phyloP scores from a whole-genome alignment of 2,797 vertebrate species.

The Philypnodon macrostomus region DNA sequence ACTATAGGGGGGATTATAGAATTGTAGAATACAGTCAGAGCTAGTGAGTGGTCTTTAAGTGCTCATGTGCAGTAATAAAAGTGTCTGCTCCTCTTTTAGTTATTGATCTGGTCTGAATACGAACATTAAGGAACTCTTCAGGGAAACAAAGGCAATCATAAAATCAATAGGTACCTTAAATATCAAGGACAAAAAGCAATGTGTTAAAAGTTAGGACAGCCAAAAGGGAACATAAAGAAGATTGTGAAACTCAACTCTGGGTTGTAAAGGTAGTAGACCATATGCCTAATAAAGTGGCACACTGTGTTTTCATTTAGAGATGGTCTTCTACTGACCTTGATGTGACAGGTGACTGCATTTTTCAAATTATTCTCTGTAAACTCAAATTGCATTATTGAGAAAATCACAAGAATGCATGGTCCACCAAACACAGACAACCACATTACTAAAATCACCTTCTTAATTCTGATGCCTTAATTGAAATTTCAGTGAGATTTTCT shows the following conservation, averaged over 20 bases:
- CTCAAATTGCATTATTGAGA: too few species aligned
- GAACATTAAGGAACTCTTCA: slow-evolving; percentile 2
- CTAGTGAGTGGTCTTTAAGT: background rate
- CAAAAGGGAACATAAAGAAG: slow-evolving; percentile 12
- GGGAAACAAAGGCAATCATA: slow-evolving; percentile 8
- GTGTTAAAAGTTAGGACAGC: slow-evolving; percentile 7
- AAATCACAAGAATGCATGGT: too few species aligned
- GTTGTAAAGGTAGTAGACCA: too few species aligned
- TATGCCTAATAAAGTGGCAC: too few species aligned
- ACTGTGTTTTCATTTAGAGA: too few species aligned
- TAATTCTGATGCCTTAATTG: too few species aligned
- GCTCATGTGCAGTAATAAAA: slow-evolving; percentile 1
- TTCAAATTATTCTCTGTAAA: too few species aligned
- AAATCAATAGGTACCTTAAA: slow-evolving; percentile 24
- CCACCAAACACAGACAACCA: too few species aligned
- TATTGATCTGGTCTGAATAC: slow-evolving; percentile 12
- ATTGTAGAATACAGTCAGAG: background rate
- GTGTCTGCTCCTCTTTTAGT: slow-evolving; percentile 5
- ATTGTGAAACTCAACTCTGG: background rate
- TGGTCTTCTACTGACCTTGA: too few species aligned
- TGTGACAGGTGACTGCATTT: too few species aligned
- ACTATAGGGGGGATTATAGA: background rate
- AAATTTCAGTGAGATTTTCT: too few species aligned
- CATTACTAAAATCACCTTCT: too few species aligned
- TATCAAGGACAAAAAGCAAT: slow-evolving; percentile 22